phyloP scores from a whole-genome alignment of 2,113 vertebrate genomes.

The Anthoscopus minutus region DNA sequence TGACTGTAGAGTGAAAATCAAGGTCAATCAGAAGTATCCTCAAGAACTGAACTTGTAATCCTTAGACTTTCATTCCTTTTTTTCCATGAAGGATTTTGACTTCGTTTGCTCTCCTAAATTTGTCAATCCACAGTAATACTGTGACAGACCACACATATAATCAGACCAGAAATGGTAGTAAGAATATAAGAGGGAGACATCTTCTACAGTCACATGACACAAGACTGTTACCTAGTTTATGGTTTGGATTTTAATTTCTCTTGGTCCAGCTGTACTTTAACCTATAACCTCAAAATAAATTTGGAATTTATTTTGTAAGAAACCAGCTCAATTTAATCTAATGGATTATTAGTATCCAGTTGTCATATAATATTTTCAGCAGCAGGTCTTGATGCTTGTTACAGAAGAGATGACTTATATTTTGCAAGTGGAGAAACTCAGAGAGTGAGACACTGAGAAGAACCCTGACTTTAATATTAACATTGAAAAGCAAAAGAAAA shows the following conservation, averaged over 20 bases:
- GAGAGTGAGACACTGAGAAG: neutral
- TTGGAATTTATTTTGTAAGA: neutral
- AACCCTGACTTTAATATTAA: neutral
- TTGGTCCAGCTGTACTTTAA: neutral
- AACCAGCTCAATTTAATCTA: neutral
- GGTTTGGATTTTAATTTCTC: neutral
- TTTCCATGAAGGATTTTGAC: neutral
- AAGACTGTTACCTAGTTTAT: neutral
- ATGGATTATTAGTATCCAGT: neutral
- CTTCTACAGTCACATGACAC: neutral
- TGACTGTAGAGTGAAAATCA: neutral
- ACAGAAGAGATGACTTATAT: neutral
- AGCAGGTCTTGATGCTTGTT: neutral
- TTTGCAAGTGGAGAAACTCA: neutral
- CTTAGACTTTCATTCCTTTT: neutral
- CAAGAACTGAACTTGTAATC: neutral
- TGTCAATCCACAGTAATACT: neutral
- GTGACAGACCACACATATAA: neutral
- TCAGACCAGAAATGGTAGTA: neutral
- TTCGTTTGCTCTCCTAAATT: neutral
- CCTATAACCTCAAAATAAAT: neutral
- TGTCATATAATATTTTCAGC: neutral
- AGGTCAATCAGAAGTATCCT: neutral
- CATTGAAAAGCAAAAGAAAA: neutral
- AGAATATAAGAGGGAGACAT: neutral